phyloP scores from a whole-genome alignment of 2,113 vertebrate genomes.

The Peromyscus leucopus region DNA sequence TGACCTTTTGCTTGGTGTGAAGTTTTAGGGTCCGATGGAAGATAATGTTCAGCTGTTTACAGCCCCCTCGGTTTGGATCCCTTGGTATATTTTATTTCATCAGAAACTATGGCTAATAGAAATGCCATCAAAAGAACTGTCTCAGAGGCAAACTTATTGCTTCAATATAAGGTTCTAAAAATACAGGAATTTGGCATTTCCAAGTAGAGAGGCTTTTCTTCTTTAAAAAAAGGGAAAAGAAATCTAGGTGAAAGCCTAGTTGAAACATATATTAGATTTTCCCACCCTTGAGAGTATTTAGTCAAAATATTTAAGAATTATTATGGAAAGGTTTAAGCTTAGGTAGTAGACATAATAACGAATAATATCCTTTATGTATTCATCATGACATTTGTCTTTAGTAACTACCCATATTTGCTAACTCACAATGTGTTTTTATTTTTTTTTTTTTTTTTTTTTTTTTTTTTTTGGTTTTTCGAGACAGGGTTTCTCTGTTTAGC shows the following conservation, averaged over 20 bases:
- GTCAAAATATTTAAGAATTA: conserved; percentile 23
- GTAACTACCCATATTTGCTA: not conserved
- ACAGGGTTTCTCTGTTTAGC: too few relatives aligned
- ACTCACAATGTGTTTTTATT: not conserved
- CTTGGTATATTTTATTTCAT: not conserved
- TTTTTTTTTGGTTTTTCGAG: too few relatives aligned
- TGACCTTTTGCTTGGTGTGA: not conserved
- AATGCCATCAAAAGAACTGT: conserved; percentile 38
- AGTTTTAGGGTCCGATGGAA: not conserved
- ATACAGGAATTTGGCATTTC: not conserved
- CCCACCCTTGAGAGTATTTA: not conserved
- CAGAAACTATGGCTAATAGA: conserved; percentile 41
- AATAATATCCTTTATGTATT: not conserved
- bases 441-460: too few relatives aligned
- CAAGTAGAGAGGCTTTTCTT: not conserved
- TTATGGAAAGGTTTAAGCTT: not conserved
- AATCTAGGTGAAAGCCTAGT: not conserved
- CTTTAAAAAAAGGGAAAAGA: not conserved
- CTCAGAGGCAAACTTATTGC: not conserved
- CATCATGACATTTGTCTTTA: not conserved
- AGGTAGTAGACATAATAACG: not conserved
- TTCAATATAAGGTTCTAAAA: conserved; percentile 29
- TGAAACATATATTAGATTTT: not conserved
- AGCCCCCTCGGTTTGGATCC: not conserved
- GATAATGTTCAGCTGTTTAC: not conserved